These are phyloP conservation scores for Indri indri DNA, from an alignment of 2,113 vertebrate species.

Conservation along the genomic window DNA sequence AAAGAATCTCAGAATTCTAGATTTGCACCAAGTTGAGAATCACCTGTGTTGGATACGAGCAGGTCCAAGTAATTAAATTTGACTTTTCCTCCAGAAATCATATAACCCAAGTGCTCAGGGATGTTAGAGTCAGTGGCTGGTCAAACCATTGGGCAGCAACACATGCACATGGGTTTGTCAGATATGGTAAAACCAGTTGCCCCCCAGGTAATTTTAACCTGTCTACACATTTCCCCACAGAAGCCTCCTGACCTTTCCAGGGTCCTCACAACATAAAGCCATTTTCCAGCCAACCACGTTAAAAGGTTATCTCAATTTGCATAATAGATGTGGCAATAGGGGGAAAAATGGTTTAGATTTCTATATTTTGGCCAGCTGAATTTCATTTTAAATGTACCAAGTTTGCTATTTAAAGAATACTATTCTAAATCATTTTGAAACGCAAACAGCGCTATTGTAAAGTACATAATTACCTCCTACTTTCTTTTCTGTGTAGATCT, in stretches of 20 bases:
- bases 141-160: background rate
- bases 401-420: background rate
- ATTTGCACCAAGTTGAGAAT: background rate
- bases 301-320: background rate
- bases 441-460: background rate
- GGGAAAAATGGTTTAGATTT: background rate
- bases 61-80: background rate
- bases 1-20: background rate
- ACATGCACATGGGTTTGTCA: background rate
- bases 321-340: background rate
- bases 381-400: background rate
- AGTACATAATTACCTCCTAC: background rate
- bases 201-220: background rate
- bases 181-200: background rate
- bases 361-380: background rate
- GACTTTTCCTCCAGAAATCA: background rate
- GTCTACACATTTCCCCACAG: background rate
- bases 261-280: background rate
- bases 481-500: background rate
- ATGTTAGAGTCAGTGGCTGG: background rate
- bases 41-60: background rate
- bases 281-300: background rate
- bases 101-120: too few relatives aligned
- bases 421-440: constrained; percentile 5
- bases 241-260: background rate